A percentile compares a stretch with the other conserved stretches of the same genome.
These are phyloP conservation scores for Forbesichthys agassizii DNA, from an alignment of 2,113 vertebrate genomes.

Conservation along the genomic window DNA sequence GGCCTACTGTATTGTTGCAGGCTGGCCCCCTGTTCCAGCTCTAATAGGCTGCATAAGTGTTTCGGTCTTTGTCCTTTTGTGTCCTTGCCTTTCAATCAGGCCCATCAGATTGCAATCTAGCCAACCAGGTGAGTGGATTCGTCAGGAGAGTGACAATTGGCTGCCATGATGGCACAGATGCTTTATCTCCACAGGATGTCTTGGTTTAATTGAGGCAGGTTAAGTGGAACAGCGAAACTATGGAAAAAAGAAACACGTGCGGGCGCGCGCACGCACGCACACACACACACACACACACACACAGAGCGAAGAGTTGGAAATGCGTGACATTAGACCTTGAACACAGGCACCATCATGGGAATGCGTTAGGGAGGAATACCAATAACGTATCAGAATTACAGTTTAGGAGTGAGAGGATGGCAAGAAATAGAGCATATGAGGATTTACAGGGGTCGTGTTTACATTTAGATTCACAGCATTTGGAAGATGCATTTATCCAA, in stretches of 20 bases:
- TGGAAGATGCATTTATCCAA: no score
- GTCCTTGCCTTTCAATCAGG: conserved; percentile 73
- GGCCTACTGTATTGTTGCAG: conserved; percentile 59
- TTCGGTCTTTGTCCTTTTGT: conserved; percentile 73
- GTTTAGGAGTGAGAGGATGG: no score
- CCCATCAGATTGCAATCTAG: conserved; percentile 69
- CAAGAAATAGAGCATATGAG: background rate
- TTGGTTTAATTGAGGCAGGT: conserved; percentile 66
- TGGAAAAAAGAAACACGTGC: background rate
- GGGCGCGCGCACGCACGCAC: no score
- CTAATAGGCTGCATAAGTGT: conserved; percentile 70
- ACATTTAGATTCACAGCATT: no score
- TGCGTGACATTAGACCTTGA: background rate
- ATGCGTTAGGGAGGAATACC: no score
- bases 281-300: no score
- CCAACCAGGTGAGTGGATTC: conserved; percentile 72
- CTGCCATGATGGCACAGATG: conserved; percentile 53
- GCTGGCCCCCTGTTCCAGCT: conserved; percentile 38
- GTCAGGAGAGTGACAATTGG: conserved; percentile 67
- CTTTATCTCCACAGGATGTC: conserved; percentile 67
- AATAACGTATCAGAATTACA: no score
- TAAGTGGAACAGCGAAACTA: conserved; percentile 39
- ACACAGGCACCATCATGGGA: no score
- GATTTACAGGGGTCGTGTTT: background rate
- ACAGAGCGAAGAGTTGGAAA: background rate